These are phyloP conservation scores for Melanerpes formicivorus DNA, from an alignment of 2,113 vertebrate species.

Conservation along the genomic window DNA sequence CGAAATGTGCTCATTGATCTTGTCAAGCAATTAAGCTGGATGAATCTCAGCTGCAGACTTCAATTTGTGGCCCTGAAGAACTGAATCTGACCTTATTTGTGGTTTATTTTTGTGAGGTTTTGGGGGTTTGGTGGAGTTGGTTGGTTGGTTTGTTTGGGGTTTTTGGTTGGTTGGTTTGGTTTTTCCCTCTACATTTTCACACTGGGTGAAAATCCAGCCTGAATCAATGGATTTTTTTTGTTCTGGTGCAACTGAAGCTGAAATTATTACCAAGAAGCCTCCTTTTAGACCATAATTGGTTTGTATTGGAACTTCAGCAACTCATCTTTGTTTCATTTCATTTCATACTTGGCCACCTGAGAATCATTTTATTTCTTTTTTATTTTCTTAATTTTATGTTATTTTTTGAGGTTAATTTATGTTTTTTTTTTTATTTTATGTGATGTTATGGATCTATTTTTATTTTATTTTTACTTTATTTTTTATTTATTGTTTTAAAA, in stretches of 20 bases:
- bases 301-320: neutral
- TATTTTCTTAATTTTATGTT: no score
- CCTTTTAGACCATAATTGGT: neutral
- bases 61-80: neutral
- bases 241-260: neutral
- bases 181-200: fast-evolving
- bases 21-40: neutral
- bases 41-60: neutral
- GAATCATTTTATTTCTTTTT: fast-evolving
- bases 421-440: no score
- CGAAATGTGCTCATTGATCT: neutral
- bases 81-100: neutral
- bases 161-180: no score
- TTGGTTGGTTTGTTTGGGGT: no score
- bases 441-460: no score
- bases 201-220: neutral
- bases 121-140: no score
- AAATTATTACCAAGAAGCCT: neutral
- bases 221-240: neutral
- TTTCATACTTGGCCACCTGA: neutral
- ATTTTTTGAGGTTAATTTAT: no score
- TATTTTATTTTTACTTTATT: no score
- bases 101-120: neutral
- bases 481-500: no score
- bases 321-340: neutral